Percentiles rank a stretch among this genome's conserved stretches.
These are phyloP conservation scores for Pteruthius melanotis DNA, from an alignment of 2,113 vertebrate genomes.

Conservation along the genomic window DNA sequence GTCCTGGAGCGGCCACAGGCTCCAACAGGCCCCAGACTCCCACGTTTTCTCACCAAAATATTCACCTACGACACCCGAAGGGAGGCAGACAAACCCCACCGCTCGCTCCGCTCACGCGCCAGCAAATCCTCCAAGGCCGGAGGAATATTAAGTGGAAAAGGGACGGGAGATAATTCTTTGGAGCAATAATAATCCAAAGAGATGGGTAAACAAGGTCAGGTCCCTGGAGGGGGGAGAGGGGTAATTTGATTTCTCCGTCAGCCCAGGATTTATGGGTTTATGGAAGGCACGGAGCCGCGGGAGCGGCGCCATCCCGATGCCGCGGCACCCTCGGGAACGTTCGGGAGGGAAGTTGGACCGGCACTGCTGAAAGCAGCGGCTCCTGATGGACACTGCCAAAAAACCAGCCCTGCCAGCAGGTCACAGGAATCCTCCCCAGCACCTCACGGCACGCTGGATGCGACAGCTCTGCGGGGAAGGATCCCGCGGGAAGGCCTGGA, in stretches of 20 bases:
- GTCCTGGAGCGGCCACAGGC: rapidly evolving
- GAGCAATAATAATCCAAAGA: background rate
- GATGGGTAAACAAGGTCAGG: background rate
- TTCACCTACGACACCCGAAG: background rate
- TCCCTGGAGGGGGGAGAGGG: background rate
- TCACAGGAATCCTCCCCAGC: rapidly evolving
- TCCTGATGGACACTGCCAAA: too few relatives aligned
- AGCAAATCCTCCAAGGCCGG: background rate
- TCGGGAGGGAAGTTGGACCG: background rate
- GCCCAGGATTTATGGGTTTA: background rate
- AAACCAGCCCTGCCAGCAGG: background rate
- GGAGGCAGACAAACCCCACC: background rate
- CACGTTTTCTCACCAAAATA: background rate
- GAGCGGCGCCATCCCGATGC: rapidly evolving
- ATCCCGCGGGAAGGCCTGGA: background rate
- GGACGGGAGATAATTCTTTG: background rate
- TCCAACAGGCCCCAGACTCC: background rate
- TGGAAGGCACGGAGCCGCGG: background rate
- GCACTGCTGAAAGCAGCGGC: rapidly evolving
- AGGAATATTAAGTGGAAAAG: background rate
- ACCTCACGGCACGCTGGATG: background rate
- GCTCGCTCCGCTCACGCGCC: rapidly evolving
- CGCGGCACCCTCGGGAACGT: background rate
- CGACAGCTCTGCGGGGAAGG: background rate
- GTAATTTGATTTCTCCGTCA: background rate